Base-by-base conservation (phyloP, 2,888 invertebrate genomes). In the Chalcis sispes region DNA sequence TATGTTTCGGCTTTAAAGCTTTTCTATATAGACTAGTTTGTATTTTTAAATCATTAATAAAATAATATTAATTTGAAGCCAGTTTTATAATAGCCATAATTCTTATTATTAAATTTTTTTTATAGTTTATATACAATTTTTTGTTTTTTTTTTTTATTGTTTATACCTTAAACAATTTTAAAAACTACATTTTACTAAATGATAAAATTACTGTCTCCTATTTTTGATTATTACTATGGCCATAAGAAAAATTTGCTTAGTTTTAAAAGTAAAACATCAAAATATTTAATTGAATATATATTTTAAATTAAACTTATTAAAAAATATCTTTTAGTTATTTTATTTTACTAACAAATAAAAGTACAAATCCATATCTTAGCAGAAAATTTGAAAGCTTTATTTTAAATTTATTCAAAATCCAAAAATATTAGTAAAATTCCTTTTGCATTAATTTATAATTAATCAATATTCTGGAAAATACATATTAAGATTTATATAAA, bases 381-480 rank as follows among this genome's bases (percentile, higher is more conserved):
- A 52, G 18, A 52, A 18, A 58, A 42, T 2, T 7, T 42, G 15
- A 7, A 13, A 13, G 13, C 15, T 36, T 42, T 42, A 42, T 42
- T 2, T 42, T 13, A 42, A 13, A 13, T 15, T 42, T 42, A 13
- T 42, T 7, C 15, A 42, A 42, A n/a, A n/a, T n/a, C n/a, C n/a
- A n/a, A 7, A 42, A 42, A 42, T 42, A 13, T 42, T 13, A 42
- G 7, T 13, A 42, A 2, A 42, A 2, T 42, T 42, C 15, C 15
- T 59, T 20, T 20, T 20, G 32, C 42, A 7, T 42, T 67, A 73
- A 29, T 48, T 66, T 50, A n/a, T 50, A 61, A 59, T 29, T 79
- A 75, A 83, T 81, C 81, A 82, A 83, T 82, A 85, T 85, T 85
- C 85, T 85, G 84, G 84, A 85, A 85, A 84, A 80, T 81, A 80